Percentiles rank a stretch among this genome's conserved stretches.
phyloP scores from a whole-genome alignment of 30 jellyfish, hydroid and myxozoan genomes.

The Turritopsis rubra region DNA sequence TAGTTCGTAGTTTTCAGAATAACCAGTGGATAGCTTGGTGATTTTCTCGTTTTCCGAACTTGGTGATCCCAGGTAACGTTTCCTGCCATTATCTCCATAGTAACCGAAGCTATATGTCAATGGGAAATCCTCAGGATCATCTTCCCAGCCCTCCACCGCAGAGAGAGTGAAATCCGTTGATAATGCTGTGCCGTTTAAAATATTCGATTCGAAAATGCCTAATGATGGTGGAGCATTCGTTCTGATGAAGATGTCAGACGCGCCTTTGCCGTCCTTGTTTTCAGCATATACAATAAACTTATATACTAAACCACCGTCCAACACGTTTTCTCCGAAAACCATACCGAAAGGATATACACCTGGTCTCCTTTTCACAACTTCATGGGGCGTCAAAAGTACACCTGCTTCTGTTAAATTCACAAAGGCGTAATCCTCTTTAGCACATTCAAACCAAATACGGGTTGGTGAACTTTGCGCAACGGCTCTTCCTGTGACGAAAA shows the following conservation, averaged over 20 bases:
- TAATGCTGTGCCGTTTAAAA: conserved; percentile 42
- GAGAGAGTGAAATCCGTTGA: conserved; percentile 43
- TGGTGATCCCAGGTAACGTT: conserved; percentile 40
- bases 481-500: conserved; percentile 39
- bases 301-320: conserved; percentile 47
- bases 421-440: conserved; percentile 26
- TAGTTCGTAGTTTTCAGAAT: background rate
- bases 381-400: conserved; percentile 26
- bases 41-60: conserved; percentile 40
- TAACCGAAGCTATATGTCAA: conserved; percentile 49
- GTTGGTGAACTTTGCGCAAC: conserved; percentile 9
- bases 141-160: conserved; percentile 68
- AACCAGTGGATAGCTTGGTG: conserved; percentile 41
- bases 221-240: conserved; percentile 65
- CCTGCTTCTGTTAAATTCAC: conserved; percentile 49
- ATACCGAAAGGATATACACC: conserved; percentile 42
- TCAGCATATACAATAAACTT: conserved; percentile 39
- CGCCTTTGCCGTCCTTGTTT: conserved; percentile 55
- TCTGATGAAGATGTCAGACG: conserved; percentile 28
- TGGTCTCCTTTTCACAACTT: conserved; percentile 16
- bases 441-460: conserved; percentile 53
- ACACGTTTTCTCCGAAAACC: conserved; percentile 25
- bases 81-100: conserved; percentile 24
- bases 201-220: conserved; percentile 44
- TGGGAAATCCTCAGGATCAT: conserved; percentile 56